Evolutionary conservation across 1,140 invertebrate genomes (phyloP).

Genomic region (Pogonomyrmex barbatus): DNA sequence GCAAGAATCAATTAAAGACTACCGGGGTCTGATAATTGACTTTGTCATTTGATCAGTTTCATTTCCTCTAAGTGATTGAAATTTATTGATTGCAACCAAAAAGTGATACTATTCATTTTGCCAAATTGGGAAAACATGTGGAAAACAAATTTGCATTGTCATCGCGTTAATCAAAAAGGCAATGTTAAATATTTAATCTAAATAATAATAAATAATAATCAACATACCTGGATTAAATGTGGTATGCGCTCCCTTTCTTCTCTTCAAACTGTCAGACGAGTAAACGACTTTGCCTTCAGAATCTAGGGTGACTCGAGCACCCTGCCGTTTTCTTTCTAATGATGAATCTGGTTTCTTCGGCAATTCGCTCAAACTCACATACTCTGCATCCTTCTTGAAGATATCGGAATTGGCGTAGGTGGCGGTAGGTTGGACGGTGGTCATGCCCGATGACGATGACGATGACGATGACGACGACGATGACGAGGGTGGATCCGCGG

Average conservation of each 20-base stretch:
- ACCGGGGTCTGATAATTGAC: neutral
- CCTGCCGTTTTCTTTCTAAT: constrained; percentile 87
- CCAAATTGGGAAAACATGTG: too few species aligned
- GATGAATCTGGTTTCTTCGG: constrained; percentile 87
- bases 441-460: constrained; percentile 37
- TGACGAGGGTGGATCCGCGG: constrained; percentile 83
- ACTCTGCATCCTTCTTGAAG: constrained; percentile 89
- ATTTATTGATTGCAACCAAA: neutral
- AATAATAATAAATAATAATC: neutral
- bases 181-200: neutral
- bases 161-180: neutral
- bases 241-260: constrained; percentile 92
- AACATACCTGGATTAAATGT: constrained; percentile 92
- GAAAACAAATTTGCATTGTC: too few species aligned
- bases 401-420: constrained; percentile 83
- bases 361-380: constrained; percentile 93
- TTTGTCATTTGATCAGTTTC: neutral
- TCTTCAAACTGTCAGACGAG: constrained; percentile 94
- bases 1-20: neutral
- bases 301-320: constrained; percentile 94
- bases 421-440: constrained; percentile 59
- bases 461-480: constrained; percentile 71
- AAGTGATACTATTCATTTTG: neutral
- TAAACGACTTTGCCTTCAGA: constrained; percentile 96
- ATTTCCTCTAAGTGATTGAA: neutral